A percentile compares a stretch with the other conserved stretches of the same genome.
These are phyloP conservation scores for Egretta garzetta DNA, from an alignment of 2,113 vertebrate species.

Conservation along the genomic window DNA sequence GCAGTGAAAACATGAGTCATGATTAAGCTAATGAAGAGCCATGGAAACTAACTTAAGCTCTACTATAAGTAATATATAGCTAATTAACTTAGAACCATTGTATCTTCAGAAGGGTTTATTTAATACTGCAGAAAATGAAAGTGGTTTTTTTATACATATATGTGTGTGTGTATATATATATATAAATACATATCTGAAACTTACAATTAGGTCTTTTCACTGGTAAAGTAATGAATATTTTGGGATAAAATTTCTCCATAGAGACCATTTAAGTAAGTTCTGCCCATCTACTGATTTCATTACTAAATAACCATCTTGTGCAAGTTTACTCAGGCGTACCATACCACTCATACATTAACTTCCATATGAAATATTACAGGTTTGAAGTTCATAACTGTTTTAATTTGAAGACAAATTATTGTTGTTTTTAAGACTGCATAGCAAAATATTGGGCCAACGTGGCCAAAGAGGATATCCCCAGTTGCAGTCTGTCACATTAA, in stretches of 20 bases:
- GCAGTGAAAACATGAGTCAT: constrained; percentile 4
- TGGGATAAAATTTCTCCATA: not conserved
- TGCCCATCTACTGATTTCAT: not conserved
- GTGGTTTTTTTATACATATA: rapidly evolving
- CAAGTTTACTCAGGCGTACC: not conserved
- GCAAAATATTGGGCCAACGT: not conserved
- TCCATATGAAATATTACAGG: not conserved
- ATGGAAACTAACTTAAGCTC: constrained; percentile 4
- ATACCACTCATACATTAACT: not conserved
- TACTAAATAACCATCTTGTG: not conserved
- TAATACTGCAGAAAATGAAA: not conserved
- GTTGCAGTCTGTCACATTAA: constrained; percentile 46
- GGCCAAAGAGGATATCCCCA: constrained; percentile 5
- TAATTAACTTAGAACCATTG: not conserved
- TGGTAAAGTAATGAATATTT: not conserved
- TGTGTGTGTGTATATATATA: rapidly evolving
- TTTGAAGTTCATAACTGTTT: not conserved
- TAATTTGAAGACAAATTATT: not conserved
- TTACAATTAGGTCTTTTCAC: not conserved
- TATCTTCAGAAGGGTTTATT: not conserved
- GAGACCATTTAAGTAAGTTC: not conserved
- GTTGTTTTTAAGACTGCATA: not conserved
- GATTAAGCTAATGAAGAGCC: constrained; percentile 16
- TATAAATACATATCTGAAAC: not conserved
- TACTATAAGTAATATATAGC: not conserved